phyloP scores from a whole-genome alignment of 2,797 vertebrate species.

The Thamnophis elegans region DNA sequence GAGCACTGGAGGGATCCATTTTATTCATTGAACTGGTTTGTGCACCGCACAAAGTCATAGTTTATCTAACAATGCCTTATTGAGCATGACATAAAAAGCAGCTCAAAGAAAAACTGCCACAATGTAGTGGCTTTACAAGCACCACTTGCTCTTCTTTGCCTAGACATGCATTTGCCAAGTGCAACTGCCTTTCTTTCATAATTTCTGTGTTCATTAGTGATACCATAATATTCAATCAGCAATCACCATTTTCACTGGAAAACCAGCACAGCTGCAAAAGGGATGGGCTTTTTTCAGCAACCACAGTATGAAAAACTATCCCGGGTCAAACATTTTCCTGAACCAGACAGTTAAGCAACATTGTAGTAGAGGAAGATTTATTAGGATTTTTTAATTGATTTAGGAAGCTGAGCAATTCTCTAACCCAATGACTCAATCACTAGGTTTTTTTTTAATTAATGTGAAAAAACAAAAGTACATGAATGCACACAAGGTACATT shows the following conservation, averaged over 20 bases:
- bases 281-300: slow-evolving; percentile 21
- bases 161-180: neutral
- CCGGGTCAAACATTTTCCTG: slow-evolving; percentile 10
- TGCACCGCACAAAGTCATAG: neutral
- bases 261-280: slow-evolving; percentile 14
- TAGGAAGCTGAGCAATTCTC: neutral
- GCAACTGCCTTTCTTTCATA: neutral
- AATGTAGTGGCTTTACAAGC: neutral
- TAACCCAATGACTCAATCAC: neutral
- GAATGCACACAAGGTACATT: neutral
- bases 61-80: neutral
- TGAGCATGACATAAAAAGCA: neutral
- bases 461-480: neutral
- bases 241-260: slow-evolving; percentile 14
- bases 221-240: slow-evolving; percentile 4
- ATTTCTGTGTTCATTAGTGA: neutral
- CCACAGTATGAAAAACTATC: slow-evolving; percentile 12
- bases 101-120: neutral
- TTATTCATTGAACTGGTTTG: neutral
- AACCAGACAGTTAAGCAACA: neutral
- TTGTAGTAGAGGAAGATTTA: neutral
- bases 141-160: neutral
- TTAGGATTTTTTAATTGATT: neutral
- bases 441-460: neutral
- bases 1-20: neutral